These are phyloP conservation scores for Chinchilla lanigera DNA, from an alignment of 2,113 vertebrate species.

Conservation along the genomic window DNA sequence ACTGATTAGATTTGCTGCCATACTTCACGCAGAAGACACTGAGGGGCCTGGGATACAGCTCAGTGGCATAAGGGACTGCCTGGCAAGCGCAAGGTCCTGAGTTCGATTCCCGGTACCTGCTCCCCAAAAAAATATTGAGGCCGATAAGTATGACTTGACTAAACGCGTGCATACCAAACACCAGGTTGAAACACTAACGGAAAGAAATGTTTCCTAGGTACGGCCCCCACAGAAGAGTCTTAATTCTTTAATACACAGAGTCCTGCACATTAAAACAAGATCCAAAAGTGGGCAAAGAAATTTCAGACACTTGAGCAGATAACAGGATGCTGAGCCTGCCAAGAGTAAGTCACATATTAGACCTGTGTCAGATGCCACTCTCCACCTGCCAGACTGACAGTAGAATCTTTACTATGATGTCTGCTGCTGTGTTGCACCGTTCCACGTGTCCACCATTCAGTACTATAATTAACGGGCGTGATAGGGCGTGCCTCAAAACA, in stretches of 20 bases:
- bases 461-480: not conserved
- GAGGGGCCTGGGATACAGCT: too few species aligned
- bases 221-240: not conserved
- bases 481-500: not conserved
- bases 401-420: not conserved
- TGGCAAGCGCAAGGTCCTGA: too few species aligned
- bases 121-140: not conserved
- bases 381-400: fast-evolving
- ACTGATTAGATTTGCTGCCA: not conserved
- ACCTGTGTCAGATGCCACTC: fast-evolving
- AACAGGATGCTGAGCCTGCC: too few species aligned
- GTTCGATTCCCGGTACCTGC: too few species aligned
- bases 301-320: too few species aligned
- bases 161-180: not conserved
- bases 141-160: not conserved
- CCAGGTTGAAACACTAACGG: not conserved
- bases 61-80: too few species aligned
- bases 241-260: not conserved
- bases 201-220: too few species aligned
- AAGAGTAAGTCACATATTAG: not conserved
- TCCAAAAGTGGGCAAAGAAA: not conserved
- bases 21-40: too few species aligned
- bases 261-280: not conserved
- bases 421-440: not conserved
- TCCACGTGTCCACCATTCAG: not conserved